Evolutionary conservation across 2,888 invertebrate genomes (phyloP), one percentile per base, ranked within the genome.

Genomic region (Parnassius smintheus): DNA sequence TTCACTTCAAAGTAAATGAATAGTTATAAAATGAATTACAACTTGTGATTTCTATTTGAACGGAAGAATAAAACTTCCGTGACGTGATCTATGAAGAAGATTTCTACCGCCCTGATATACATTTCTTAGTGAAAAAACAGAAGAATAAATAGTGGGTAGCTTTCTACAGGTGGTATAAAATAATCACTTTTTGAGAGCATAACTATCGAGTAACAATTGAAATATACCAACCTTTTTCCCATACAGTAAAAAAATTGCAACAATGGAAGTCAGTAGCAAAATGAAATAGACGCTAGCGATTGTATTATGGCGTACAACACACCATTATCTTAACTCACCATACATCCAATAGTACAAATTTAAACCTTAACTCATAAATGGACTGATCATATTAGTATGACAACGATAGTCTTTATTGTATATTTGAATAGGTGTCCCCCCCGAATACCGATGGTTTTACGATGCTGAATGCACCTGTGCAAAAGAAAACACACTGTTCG

Each of bases 261-360:
- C 64, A 64, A 64, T 64, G 51, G 64, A 55, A 52, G 42, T 46
- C 18, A 42, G 48, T 8, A 49, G 56, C 64, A 64, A 64, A 64
- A 64, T 59, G 59, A 64, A 64, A 64, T 56, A 64, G 52, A 59
- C 53, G 48, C n/a, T 48, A 52, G 46, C 59, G 22, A 64, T 64
- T 64, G 64, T 64, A 52, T 41, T 64, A 52, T 22, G 46, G 46
- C 41, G 55, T 51, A 56, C 59, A 63, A 9, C 35, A 9, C 35
- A 59, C 42, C 53, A 49, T 44, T 55, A 51, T 59, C 56, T 64
- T 56, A 42, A 13, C n/a, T n/a, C 48, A 13, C 56, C 13, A 48
- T 46, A 18, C 25, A 46, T 11, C 45, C n/a, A 2, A 10, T 9
- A 9, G 4, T 3, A 10, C 12, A 0, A 58, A 49, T 50, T 4